Evolutionary conservation across 2,797 vertebrate species (phyloP).

Genomic region (Karalla daura): DNA sequence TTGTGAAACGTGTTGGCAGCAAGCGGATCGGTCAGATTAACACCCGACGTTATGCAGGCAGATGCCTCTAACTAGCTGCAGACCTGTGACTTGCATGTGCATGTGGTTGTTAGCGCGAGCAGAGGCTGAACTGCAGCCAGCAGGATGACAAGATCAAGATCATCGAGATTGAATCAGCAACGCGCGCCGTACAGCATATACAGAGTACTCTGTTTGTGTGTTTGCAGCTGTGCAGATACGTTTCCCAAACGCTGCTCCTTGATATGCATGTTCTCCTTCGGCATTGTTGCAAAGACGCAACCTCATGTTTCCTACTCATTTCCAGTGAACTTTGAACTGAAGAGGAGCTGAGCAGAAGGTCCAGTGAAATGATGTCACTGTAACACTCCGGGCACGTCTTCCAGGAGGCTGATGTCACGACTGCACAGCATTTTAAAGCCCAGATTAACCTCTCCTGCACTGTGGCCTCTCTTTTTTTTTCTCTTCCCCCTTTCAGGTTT

Average conservation of each 20-base stretch:
- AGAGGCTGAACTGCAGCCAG: conserved; percentile 8
- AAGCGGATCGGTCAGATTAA: conserved; percentile 35
- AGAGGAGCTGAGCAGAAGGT: background rate
- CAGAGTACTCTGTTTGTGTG: background rate
- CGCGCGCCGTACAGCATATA: background rate
- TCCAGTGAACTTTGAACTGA: background rate
- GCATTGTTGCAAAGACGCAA: background rate
- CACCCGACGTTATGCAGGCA: conserved; percentile 20
- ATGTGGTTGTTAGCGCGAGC: conserved; percentile 27
- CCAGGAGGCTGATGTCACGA: background rate
- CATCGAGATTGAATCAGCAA: conserved; percentile 4
- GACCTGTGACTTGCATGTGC: conserved; percentile 4
- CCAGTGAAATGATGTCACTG: conserved; percentile 11
- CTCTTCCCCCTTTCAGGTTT: background rate
- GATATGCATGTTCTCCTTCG: background rate
- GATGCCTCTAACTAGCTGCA: conserved; percentile 26
- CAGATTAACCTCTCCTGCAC: background rate
- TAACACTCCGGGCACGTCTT: background rate
- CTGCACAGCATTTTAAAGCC: background rate
- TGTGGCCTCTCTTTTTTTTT: too few species aligned
- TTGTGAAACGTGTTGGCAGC: conserved; percentile 35
- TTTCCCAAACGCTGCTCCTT: background rate
- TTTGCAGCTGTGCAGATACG: conserved; percentile 2
- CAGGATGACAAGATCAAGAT: conserved; percentile 24
- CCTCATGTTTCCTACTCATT: background rate